A percentile compares a stretch with the other conserved stretches of the same genome.
These are phyloP conservation scores for Calyptommatus sinebrachiatus DNA, from an alignment of 2,113 vertebrate genomes.

Conservation along the genomic window DNA sequence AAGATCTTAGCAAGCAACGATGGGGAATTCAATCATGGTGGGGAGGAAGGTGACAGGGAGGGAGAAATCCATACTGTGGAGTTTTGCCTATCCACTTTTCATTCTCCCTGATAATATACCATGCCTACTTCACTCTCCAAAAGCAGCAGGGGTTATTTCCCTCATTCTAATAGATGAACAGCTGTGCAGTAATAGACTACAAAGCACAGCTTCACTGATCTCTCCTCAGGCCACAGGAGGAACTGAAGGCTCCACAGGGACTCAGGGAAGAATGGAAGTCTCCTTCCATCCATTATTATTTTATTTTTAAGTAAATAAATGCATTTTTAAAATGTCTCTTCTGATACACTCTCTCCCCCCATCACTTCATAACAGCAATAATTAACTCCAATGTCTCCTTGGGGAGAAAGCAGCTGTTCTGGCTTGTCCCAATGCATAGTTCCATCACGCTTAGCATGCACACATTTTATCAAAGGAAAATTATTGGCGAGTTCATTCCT, in stretches of 20 bases:
- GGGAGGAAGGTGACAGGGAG: background rate
- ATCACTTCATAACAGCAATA: background rate
- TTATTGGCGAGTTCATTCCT: slow-evolving; percentile 17
- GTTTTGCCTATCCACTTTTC: slow-evolving; percentile 60
- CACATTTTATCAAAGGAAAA: slow-evolving; percentile 21
- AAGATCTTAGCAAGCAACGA: no score
- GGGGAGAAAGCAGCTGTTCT: slow-evolving; percentile 22
- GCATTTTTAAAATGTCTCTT: slow-evolving; percentile 36
- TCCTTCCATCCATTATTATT: slow-evolving; percentile 25
- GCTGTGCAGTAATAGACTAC: slow-evolving; percentile 70
- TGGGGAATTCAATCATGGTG: no score
- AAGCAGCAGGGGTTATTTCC: slow-evolving; percentile 67
- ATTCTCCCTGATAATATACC: slow-evolving; percentile 58
- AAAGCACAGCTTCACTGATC: slow-evolving; percentile 64
- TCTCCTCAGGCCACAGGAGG: slow-evolving; percentile 70
- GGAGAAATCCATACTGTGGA: slow-evolving; percentile 42
- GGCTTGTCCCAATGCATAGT: slow-evolving; percentile 33
- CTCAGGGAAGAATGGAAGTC: slow-evolving; percentile 47
- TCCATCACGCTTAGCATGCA: slow-evolving; percentile 25
- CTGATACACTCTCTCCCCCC: background rate
- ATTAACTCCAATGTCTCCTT: slow-evolving; percentile 44
- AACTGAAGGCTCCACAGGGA: slow-evolving; percentile 65
- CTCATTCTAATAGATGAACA: slow-evolving; percentile 68
- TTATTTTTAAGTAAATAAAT: slow-evolving; percentile 38
- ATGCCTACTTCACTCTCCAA: slow-evolving; percentile 49